Evolutionary conservation across 2,797 vertebrate genomes (phyloP).

Genomic region (Thamnophis elegans): DNA sequence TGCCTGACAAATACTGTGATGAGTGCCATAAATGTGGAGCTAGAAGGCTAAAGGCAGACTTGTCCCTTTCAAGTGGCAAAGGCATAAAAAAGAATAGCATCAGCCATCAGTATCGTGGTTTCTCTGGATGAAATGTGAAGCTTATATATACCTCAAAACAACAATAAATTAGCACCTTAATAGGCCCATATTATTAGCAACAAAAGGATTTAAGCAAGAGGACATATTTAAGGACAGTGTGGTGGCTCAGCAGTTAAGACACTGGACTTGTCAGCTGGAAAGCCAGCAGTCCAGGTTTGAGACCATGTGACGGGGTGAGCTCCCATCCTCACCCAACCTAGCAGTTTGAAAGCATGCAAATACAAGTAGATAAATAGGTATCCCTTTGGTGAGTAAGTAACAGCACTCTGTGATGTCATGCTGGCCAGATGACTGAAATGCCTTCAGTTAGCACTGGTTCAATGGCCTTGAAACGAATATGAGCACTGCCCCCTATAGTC

Average conservation of each 20-base stretch:
- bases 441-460: background rate
- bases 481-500: background rate
- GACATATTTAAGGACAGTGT: constrained; percentile 22
- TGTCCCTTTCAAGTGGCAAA: background rate
- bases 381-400: background rate
- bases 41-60: background rate
- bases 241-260: background rate
- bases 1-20: background rate
- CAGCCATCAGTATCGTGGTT: background rate
- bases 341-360: background rate
- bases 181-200: background rate
- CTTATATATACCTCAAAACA: background rate
- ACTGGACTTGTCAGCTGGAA: background rate
- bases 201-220: background rate
- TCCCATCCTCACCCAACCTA: background rate
- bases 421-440: background rate
- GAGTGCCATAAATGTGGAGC: background rate
- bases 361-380: no score
- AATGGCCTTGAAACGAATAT: background rate
- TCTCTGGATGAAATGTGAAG: background rate
- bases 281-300: background rate
- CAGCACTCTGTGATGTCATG: background rate
- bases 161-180: background rate
- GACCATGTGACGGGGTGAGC: background rate
- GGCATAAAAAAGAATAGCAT: background rate